phyloP scores from a whole-genome alignment of 92 coral and sea anemone genomes.

The Epizoanthus scotinus region DNA sequence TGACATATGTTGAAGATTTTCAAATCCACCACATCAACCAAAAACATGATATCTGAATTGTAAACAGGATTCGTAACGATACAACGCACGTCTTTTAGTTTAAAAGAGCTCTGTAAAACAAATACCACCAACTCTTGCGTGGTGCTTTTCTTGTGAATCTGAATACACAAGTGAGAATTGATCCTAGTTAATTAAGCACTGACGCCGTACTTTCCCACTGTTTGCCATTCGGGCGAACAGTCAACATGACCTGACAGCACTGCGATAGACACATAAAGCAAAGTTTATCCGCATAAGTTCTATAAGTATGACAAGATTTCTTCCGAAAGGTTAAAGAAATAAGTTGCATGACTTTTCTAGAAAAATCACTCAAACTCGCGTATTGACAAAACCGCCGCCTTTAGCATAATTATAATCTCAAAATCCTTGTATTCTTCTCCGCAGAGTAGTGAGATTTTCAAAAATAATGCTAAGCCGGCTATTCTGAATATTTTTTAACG shows the following conservation, averaged over 20 bases:
- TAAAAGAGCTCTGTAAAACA: not conserved
- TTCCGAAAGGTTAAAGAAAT: not conserved
- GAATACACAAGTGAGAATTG: not conserved
- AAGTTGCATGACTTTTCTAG: constrained; percentile 3
- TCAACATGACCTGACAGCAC: not conserved
- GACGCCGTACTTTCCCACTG: not conserved
- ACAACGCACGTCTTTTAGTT: not conserved
- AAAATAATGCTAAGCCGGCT: too few species aligned
- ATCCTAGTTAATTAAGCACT: not conserved
- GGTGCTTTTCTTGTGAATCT: not conserved
- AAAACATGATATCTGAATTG: not conserved
- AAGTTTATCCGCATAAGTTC: not conserved
- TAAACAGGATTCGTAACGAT: not conserved
- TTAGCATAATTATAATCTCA: not conserved
- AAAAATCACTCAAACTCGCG: not conserved
- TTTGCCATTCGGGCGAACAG: constrained; percentile 3
- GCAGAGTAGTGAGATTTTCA: too few species aligned
- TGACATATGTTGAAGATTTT: constrained; percentile 16
- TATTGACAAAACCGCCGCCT: not conserved
- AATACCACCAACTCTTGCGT: not conserved
- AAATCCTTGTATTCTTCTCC: too few species aligned
- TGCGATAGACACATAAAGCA: not conserved
- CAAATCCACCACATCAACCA: constrained; percentile 6
- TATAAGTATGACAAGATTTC: constrained; percentile 5
- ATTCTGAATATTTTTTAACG: too few species aligned